These are phyloP conservation scores for Drosophila kohkoa DNA, from an alignment of 1,140 invertebrate species.

Conservation along the genomic window DNA sequence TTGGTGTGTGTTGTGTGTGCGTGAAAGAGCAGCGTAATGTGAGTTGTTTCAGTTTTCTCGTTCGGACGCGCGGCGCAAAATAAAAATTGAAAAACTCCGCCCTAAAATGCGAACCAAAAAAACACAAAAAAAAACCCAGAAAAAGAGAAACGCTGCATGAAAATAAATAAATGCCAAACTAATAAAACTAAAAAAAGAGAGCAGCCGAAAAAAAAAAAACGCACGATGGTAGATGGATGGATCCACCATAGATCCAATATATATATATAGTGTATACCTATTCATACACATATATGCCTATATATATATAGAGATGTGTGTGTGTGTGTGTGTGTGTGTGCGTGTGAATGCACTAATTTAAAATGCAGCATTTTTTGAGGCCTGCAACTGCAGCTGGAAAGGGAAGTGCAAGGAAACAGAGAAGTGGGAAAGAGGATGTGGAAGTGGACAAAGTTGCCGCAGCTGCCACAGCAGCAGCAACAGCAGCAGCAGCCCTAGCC, in stretches of 20 bases:
- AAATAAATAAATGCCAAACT: slow-evolving; percentile 78
- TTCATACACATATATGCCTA: not conserved
- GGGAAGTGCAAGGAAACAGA: not conserved
- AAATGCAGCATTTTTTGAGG: slow-evolving; percentile 60
- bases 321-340: slow-evolving; percentile 24
- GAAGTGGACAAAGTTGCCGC: slow-evolving; percentile 2
- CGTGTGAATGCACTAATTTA: slow-evolving; percentile 73
- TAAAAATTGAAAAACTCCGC: slow-evolving; percentile 84
- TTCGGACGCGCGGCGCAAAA: slow-evolving; percentile 62
- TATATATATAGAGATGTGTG: not conserved
- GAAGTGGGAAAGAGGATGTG: not conserved
- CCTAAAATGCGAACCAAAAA: slow-evolving; percentile 67
- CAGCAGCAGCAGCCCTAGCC: not conserved
- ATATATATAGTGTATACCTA: slow-evolving; percentile 16
- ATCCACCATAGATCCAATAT: slow-evolving; percentile 25
- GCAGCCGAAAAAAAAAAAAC: slow-evolving; percentile 46
- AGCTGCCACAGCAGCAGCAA: not conserved
- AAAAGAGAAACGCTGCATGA: not conserved
- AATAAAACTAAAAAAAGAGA: slow-evolving; percentile 77
- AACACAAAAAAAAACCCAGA: not conserved
- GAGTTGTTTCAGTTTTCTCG: slow-evolving; percentile 54
- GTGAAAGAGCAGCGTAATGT: slow-evolving; percentile 38
- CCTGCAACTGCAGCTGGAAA: not conserved
- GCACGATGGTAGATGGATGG: slow-evolving; percentile 38
- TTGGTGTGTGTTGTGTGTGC: slow-evolving; percentile 26